phyloP scores from a whole-genome alignment of 2,888 invertebrate genomes.

The Apamea crenata region DNA sequence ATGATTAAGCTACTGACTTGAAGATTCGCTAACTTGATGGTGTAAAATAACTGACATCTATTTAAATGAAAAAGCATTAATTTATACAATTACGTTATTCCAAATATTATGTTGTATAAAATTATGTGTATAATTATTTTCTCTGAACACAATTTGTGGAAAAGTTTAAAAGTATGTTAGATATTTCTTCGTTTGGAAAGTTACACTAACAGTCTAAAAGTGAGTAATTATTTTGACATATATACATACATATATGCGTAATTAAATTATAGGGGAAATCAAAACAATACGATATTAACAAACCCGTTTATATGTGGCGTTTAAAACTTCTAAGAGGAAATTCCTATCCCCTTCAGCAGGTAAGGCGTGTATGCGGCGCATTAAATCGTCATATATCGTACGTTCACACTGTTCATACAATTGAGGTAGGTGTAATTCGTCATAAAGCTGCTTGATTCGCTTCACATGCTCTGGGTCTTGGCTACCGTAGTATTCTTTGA shows the following conservation, averaged over 20 bases:
- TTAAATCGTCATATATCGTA: slow-evolving; percentile 18
- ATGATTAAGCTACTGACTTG: too few relatives aligned
- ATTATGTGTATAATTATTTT: too few relatives aligned
- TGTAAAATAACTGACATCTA: too few relatives aligned
- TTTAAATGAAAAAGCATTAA: too few relatives aligned
- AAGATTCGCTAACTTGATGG: too few relatives aligned
- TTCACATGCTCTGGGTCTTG: slow-evolving; percentile 91
- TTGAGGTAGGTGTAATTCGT: slow-evolving; percentile 90
- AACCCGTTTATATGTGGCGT: slow-evolving; percentile 16
- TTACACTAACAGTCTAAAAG: background rate
- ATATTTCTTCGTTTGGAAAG: background rate
- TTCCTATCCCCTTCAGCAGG: slow-evolving; percentile 21
- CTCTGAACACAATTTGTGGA: too few relatives aligned
- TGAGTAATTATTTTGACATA: background rate
- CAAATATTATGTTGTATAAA: too few relatives aligned
- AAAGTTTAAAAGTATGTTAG: background rate
- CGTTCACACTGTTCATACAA: slow-evolving; percentile 25
- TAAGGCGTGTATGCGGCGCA: slow-evolving; percentile 24
- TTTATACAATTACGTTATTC: too few relatives aligned
- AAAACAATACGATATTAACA: background rate
- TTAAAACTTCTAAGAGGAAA: slow-evolving; percentile 33
- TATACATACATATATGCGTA: too few relatives aligned
- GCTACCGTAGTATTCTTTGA: slow-evolving; percentile 92
- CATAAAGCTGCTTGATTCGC: slow-evolving; percentile 76
- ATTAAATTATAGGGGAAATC: background rate